Conservation (phyloP, 2,797 vertebrate species). For the Xenops minutus region DNA sequence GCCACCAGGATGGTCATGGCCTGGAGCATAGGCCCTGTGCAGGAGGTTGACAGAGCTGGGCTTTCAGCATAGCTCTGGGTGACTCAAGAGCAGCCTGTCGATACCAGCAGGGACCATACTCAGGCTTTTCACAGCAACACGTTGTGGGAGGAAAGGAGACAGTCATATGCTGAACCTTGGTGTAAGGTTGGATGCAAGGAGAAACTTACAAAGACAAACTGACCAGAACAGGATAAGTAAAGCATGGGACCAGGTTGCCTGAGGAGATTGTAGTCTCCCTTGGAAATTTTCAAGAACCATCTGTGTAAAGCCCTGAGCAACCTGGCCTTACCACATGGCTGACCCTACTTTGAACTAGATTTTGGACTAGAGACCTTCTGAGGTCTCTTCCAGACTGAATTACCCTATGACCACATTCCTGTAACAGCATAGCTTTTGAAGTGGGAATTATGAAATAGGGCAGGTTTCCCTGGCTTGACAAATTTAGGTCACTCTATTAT, state of each 20-base stretch:
- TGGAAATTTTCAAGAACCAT: neutral
- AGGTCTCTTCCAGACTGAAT: neutral
- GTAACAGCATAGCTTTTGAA: neutral
- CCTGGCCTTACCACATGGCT: neutral
- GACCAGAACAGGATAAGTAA: neutral
- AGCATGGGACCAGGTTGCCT: neutral
- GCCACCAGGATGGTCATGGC: neutral
- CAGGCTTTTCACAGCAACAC: neutral
- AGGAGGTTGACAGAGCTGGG: fast-evolving
- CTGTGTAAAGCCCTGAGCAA: neutral
- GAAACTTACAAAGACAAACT: neutral
- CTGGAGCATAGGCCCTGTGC: neutral
- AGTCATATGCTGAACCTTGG: neutral
- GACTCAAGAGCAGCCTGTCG: neutral
- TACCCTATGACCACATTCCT: neutral
- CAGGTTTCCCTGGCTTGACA: neutral
- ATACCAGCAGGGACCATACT: neutral
- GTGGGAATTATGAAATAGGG: neutral
- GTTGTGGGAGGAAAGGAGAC: neutral
- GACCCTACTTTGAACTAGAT: neutral
- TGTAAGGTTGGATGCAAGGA: neutral
- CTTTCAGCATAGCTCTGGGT: neutral
- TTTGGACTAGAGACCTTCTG: neutral
- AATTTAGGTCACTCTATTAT: neutral
- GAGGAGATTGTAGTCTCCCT: neutral